Base-by-base conservation (phyloP, 2,113 vertebrate genomes). In the Prunella fulvescens region DNA sequence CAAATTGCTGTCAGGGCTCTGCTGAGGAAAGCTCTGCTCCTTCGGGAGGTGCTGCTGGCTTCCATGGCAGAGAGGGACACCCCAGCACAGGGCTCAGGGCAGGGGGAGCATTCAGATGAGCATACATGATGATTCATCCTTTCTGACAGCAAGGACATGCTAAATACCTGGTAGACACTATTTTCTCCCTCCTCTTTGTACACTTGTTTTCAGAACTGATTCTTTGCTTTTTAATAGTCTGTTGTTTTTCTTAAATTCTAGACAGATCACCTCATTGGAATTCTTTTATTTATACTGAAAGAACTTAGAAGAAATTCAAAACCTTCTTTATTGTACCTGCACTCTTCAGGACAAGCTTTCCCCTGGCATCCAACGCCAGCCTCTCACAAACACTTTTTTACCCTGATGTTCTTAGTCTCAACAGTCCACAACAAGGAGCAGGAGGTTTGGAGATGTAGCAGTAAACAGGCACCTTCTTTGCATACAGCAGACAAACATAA, bases 241-340 rank as follows among this genome's bases (percentile, higher is more conserved):
- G 11, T 4, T 73, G 10, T 66, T 93, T 88, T 48, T 71, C 61
- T 71, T 45, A 53, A 88, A 35, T 70, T 88, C 37, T 77, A 56
- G 54, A 70, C 47, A 88, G 50, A 71, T 56, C 13, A 45, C 12
- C 39, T 86, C 71, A 29, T 2, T 78, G 58, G 71, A 50, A 90
- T 82, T 54, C 23, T 88, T 91, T 62, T 79, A 45, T 87, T 89
- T 76, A 86, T 77, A 66, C 45, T 58, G 39, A 73, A 85, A 82
- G 39, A 18, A 37, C 23, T 70, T 60, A 42, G 35, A 90, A 86
- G 22, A 91, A 73, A 90, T 57, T 70, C 29, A 92, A 85, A 72
- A 57, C 57, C 7, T 28, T 53, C 15, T 76, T 53, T 48, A 23
- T 79, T 44, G 3, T 39, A 31, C 24, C 17, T 80, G 33, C 72